These are phyloP conservation scores for Archilochus colubris DNA, from an alignment of 2,113 vertebrate genomes.

Conservation along the genomic window DNA sequence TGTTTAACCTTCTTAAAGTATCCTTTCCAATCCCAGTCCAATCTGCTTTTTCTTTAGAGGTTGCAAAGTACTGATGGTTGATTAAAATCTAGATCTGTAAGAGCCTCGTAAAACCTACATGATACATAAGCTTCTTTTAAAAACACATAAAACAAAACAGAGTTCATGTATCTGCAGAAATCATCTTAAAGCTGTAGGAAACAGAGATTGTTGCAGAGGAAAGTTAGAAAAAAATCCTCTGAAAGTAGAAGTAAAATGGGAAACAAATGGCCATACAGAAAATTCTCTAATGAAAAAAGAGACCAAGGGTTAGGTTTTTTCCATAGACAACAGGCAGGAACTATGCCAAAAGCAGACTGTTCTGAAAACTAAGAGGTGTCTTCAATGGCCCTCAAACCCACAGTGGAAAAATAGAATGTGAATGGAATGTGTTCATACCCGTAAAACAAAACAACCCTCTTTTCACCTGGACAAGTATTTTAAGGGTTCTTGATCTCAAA, in stretches of 20 bases:
- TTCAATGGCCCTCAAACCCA: neutral
- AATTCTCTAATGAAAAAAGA: neutral
- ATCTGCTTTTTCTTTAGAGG: constrained; percentile 33
- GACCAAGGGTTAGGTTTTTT: constrained; percentile 33
- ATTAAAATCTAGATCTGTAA: constrained; percentile 58
- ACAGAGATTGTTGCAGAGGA: neutral
- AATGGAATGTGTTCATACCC: neutral
- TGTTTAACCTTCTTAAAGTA: constrained; percentile 37
- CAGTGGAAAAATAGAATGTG: neutral
- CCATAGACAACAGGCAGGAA: neutral
- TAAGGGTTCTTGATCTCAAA: neutral
- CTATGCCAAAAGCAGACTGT: neutral
- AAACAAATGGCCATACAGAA: neutral
- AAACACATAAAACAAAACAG: neutral
- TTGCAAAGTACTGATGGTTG: constrained; percentile 20
- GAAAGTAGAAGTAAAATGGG: neutral
- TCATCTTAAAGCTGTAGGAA: neutral
- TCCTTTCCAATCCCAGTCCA: constrained; percentile 4
- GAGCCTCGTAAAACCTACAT: constrained; percentile 10
- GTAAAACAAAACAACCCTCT: neutral
- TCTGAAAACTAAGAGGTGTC: neutral
- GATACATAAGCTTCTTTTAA: constrained; percentile 27
- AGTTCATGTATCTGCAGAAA: neutral
- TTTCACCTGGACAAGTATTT: neutral
- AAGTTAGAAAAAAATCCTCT: neutral